These are phyloP conservation scores for Morinoia aosen DNA, from an alignment of 2,888 invertebrate genomes.

Conservation along the genomic window DNA sequence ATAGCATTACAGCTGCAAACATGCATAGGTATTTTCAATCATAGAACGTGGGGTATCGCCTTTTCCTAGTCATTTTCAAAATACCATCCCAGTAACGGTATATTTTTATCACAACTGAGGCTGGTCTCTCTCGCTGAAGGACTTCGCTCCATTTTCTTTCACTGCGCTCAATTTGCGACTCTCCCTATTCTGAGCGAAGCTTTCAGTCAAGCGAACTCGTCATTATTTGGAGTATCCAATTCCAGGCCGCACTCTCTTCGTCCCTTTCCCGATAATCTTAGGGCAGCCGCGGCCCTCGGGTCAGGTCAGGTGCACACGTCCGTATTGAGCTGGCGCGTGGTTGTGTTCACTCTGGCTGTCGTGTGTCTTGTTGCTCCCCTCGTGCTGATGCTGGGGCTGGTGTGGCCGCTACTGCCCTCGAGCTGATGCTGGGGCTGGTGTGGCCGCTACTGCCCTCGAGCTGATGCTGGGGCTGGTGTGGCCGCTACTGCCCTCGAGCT, in stretches of 20 bases:
- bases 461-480: background rate
- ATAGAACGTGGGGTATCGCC: background rate
- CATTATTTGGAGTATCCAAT: conserved; percentile 12
- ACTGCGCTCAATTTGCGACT: background rate
- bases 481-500: too few species aligned
- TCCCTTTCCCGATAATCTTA: too few species aligned
- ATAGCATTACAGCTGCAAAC: background rate
- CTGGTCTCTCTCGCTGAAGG: background rate
- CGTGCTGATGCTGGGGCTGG: background rate
- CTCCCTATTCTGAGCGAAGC: background rate
- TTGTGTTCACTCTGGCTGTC: too few species aligned
- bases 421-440: background rate
- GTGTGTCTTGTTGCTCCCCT: background rate
- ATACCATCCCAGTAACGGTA: background rate
- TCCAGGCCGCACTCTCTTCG: background rate
- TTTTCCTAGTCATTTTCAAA: background rate
- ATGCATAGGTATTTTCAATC: background rate
- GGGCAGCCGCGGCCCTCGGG: too few species aligned
- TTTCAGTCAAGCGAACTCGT: background rate
- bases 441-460: background rate
- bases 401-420: background rate
- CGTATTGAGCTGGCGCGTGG: background rate
- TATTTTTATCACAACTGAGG: background rate
- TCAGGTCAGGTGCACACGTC: background rate
- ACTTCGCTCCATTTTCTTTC: background rate